Percentiles rank a stretch among this genome's conserved stretches.
Evolutionary conservation across 2,797 vertebrate species (phyloP).

Genomic region (Leuciscus waleckii): DNA sequence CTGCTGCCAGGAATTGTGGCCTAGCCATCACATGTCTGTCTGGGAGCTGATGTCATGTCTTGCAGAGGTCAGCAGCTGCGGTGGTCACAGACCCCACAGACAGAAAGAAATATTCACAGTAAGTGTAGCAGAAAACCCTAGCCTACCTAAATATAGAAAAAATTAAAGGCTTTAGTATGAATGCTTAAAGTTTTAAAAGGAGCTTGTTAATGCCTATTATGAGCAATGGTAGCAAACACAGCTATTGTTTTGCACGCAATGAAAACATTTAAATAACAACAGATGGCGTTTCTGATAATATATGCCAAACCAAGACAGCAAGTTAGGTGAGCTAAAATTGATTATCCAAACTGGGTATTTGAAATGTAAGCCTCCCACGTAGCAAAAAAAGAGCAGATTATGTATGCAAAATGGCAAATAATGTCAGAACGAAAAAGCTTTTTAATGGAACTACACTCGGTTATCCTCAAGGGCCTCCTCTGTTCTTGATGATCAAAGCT

Average conservation of each 20-base stretch:
- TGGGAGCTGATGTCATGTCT: conserved; percentile 47
- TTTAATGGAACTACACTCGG: conserved; percentile 18
- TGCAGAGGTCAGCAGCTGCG: conserved; percentile 16
- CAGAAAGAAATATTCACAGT: neutral
- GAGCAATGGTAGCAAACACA: neutral
- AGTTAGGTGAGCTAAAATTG: neutral
- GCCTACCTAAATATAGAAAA: neutral
- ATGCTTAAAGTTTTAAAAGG: neutral
- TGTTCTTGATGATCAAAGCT: conserved; percentile 53
- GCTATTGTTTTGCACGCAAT: neutral
- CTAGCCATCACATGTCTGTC: neutral
- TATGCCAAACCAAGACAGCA: neutral
- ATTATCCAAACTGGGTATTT: neutral
- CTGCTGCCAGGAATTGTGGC: neutral
- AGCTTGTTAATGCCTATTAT: neutral
- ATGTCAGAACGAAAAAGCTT: conserved; percentile 20
- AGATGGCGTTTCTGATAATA: neutral
- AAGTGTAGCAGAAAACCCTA: neutral
- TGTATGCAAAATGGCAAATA: conserved; percentile 27
- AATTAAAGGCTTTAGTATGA: neutral
- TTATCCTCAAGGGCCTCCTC: conserved; percentile 37
- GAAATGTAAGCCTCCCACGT: neutral
- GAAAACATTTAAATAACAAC: neutral
- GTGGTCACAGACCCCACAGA: neutral
- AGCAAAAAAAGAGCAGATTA: neutral